Percentiles rank a stretch among this genome's conserved stretches.
phyloP scores from a whole-genome alignment of 1,140 invertebrate species.

The Drosophila sproati region DNA sequence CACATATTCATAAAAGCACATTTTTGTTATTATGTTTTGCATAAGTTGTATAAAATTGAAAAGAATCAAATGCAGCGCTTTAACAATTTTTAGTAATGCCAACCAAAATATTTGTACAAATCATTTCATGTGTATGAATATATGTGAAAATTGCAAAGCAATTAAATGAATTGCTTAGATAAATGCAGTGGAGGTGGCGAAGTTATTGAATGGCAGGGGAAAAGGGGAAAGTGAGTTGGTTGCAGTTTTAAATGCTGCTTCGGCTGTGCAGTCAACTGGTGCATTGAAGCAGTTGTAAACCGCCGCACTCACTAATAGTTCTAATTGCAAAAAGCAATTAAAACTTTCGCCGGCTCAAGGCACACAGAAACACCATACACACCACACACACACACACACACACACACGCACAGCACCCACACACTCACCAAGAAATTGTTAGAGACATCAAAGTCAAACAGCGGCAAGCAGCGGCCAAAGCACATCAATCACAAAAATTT shows the following conservation, averaged over 20 bases:
- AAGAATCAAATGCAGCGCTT: conserved; percentile 41
- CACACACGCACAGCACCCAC: conserved; percentile 1
- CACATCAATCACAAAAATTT: conserved; percentile 83
- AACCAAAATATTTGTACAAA: conserved; percentile 65
- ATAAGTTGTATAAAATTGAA: conserved; percentile 26
- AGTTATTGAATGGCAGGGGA: neutral
- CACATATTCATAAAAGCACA: neutral
- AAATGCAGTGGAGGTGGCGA: conserved; percentile 21
- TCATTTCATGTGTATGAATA: conserved; percentile 45
- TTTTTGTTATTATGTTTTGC: neutral
- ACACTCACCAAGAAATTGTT: conserved; percentile 30
- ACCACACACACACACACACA: conserved; percentile 9
- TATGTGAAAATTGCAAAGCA: conserved; percentile 77
- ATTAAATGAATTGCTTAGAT: conserved; percentile 81
- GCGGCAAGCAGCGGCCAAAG: conserved; percentile 62
- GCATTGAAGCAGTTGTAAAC: conserved; percentile 75
- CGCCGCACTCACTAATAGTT: conserved; percentile 79
- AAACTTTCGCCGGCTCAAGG: conserved; percentile 79
- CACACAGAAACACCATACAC: conserved; percentile 45
- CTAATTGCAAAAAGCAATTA: conserved; percentile 83
- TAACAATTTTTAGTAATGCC: conserved; percentile 15
- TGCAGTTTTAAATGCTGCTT: conserved; percentile 44
- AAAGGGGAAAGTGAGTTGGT: neutral
- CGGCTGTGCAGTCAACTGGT: conserved; percentile 73
- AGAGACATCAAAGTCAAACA: conserved; percentile 80